Evolutionary conservation across 37 sponge, comb jelly and placozoan species (phyloP).

Genomic region (Aphrocallistes beatrix): DNA sequence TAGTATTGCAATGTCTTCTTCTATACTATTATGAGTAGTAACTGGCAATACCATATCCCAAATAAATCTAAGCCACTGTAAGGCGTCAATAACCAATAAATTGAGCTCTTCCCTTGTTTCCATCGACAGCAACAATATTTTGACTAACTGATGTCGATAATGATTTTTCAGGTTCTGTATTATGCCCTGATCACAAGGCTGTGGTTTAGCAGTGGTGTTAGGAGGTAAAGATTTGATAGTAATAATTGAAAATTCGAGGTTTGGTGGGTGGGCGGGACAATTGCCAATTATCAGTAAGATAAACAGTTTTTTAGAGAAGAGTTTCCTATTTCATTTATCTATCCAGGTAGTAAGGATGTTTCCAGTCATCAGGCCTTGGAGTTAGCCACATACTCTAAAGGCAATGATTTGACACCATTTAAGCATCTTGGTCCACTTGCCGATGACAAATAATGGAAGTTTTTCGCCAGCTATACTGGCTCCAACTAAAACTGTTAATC

Average conservation of each 20-base stretch:
- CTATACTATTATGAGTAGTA: no score
- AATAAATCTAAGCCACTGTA: no score
- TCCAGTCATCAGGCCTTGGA: constrained; percentile 15
- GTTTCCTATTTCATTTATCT: constrained; percentile 15
- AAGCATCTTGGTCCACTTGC: not conserved
- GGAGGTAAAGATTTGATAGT: no score
- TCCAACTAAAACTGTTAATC: constrained; percentile 3
- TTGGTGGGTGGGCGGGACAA: not conserved
- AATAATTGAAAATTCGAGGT: not conserved
- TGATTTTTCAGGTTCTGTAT: no score
- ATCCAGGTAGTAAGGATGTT: not conserved
- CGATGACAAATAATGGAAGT: not conserved
- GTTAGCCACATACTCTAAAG: not conserved
- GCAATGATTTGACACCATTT: not conserved
- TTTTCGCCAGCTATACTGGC: constrained; percentile 24
- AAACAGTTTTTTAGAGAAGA: no score
- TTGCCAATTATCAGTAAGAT: no score
- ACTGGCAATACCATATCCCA: no score
- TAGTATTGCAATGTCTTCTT: no score
- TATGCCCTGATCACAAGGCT: no score
- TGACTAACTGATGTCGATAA: not conserved
- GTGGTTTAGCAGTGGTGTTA: no score
- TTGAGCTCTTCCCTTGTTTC: no score
- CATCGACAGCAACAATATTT: not conserved
- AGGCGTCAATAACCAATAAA: no score